A percentile compares a stretch with the other conserved stretches of the same genome.
phyloP scores from a whole-genome alignment of 1,140 invertebrate genomes.

The Scaptomyza hsui region DNA sequence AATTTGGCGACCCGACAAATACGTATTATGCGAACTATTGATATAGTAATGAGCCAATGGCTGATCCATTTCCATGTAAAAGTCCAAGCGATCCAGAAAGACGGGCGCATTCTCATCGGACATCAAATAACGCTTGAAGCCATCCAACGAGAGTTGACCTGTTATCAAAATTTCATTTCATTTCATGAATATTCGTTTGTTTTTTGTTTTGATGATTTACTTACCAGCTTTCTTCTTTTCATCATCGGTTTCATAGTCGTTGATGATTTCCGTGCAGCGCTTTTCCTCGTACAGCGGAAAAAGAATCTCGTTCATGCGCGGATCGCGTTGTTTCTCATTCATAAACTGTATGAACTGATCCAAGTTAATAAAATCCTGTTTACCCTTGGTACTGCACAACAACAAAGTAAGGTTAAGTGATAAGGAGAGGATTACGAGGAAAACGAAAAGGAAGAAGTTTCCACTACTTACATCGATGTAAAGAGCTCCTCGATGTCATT shows the following conservation, averaged over 20 bases:
- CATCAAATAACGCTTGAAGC: slow-evolving; percentile 98
- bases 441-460: neutral
- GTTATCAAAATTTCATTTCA: neutral
- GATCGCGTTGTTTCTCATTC: slow-evolving; percentile 99
- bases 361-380: slow-evolving; percentile 93
- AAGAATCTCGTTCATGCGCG: slow-evolving; percentile 98
- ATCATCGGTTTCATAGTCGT: slow-evolving; percentile 95
- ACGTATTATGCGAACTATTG: slow-evolving; percentile 99
- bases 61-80: slow-evolving; percentile 99
- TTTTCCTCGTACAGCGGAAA: slow-evolving; percentile 99
- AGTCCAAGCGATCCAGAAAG: slow-evolving; percentile 97
- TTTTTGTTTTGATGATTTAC: slow-evolving; percentile 53
- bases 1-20: slow-evolving; percentile 97
- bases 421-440: slow-evolving; percentile 3
- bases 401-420: no score
- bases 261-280: slow-evolving; percentile 96
- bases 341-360: slow-evolving; percentile 97
- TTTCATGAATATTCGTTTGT: no score
- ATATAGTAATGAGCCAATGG: slow-evolving; percentile 99
- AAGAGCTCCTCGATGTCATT: slow-evolving; percentile 99
- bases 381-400: slow-evolving; percentile 92
- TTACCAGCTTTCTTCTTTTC: slow-evolving; percentile 91
- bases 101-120: slow-evolving; percentile 99
- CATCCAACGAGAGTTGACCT: slow-evolving; percentile 94
- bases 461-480: slow-evolving; percentile 94